Percentiles rank a stretch among this genome's conserved stretches.
These are phyloP conservation scores for Caenorhabditis angaria DNA, from an alignment of 2,888 invertebrate genomes.

Conservation along the genomic window DNA sequence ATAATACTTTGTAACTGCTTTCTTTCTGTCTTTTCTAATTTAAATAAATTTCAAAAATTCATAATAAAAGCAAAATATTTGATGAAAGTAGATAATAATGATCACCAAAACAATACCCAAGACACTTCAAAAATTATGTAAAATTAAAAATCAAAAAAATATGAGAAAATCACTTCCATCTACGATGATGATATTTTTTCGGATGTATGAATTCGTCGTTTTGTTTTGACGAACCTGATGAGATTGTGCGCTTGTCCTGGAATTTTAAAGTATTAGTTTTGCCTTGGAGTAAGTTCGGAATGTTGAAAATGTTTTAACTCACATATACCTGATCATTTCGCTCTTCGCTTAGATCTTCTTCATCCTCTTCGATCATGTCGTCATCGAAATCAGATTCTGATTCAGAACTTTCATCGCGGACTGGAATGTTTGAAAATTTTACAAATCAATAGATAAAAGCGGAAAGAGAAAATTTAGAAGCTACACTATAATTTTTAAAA, in stretches of 20 bases:
- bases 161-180: not conserved
- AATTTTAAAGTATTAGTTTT: conserved; percentile 6
- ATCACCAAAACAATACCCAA: conserved; percentile 2
- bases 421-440: conserved; percentile 56
- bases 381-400: conserved; percentile 69
- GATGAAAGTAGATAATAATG: not conserved
- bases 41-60: no score
- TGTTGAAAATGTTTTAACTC: conserved; percentile 15
- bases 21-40: no score
- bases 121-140: no score
- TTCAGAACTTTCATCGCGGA: conserved; percentile 68
- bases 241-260: conserved; percentile 64
- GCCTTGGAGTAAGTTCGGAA: not conserved
- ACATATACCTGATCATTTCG: conserved; percentile 58
- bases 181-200: conserved; percentile 20
- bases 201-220: conserved; percentile 56
- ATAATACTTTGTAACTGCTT: no score
- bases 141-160: not conserved
- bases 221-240: conserved; percentile 61
- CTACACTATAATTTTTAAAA: no score
- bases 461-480: no score
- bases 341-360: conserved; percentile 65
- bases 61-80: no score
- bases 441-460: no score
- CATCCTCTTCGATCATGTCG: conserved; percentile 69